Evolutionary conservation across 2,888 invertebrate genomes (phyloP), one percentile per base, ranked within the genome.

Genomic region (Octonoba sinensis): DNA sequence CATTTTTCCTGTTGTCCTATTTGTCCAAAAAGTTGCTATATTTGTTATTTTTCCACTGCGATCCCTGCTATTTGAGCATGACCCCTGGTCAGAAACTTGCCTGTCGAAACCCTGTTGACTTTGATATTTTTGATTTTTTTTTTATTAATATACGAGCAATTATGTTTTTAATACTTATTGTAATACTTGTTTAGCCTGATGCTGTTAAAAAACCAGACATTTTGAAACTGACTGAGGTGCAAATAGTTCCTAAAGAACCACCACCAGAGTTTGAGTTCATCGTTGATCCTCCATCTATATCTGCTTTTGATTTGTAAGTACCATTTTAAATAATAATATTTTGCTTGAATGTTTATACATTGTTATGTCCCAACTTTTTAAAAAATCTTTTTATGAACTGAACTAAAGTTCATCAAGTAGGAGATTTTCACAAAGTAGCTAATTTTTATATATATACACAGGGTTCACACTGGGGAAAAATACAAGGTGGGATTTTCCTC

Each of bases 231-330:
- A 94, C 94, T 0, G 93, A 94, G 85, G 94, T 95, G 86, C 94
- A 94, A 0, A 95, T 95, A 85, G 92, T 96, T 1, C 96, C 96
- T 0, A 95, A 95, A 87, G 96, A 97, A 87, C 96, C 97, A 0
- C 97, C 97, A 0, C 90, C 92, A 44, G 96, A 96, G 85, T 97
- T 94, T 89, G 97, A 97, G 89, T 97, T 96, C 88, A 93, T 95
- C 67, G 97, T 97, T 12, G 99, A 99, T 90, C 98, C 99, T 0
- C 97, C 99, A 0, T 98, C 98, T 0, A 99, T 99, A 86, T 99
- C 99, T 0, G 98, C 98, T 0, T 91, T 97, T 83, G 99, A 99
- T 89, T 91, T 99, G 92, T 94, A 90, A 91, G 92, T 90, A 66
- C 15, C 4, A n/a, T 24, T 27, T 59, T 47, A 49, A 47, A 62